phyloP scores from a whole-genome alignment of 2,797 vertebrate species.

The Betta splendens region DNA sequence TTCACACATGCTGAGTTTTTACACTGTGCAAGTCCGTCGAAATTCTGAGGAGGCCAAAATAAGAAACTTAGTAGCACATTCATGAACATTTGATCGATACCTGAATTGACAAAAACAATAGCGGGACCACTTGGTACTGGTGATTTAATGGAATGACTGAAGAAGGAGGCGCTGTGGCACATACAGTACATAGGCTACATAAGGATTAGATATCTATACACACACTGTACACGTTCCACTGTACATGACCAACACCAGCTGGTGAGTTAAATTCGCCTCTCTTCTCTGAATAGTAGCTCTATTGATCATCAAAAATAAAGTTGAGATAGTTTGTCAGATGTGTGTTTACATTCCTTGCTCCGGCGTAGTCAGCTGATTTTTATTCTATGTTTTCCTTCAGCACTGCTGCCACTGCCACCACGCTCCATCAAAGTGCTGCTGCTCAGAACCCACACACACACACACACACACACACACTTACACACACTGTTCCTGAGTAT shows the following conservation, averaged over 20 bases:
- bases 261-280: constrained; percentile 49
- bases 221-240: constrained; percentile 71
- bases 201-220: constrained; percentile 69
- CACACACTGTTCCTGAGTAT: constrained; percentile 87
- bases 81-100: constrained; percentile 58
- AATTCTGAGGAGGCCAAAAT: constrained; percentile 33
- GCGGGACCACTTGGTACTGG: constrained; percentile 50
- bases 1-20: constrained; percentile 48
- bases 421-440: constrained; percentile 76
- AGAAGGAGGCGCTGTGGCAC: constrained; percentile 73
- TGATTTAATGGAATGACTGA: constrained; percentile 76
- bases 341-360: constrained; percentile 73
- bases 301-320: constrained; percentile 74
- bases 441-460: constrained; percentile 60
- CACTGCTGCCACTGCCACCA: constrained; percentile 11
- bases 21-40: constrained; percentile 53
- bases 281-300: constrained; percentile 67
- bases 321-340: constrained; percentile 59
- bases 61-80: constrained; percentile 57
- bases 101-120: constrained; percentile 45
- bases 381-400: constrained; percentile 26
- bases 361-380: constrained; percentile 50
- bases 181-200: constrained; percentile 75
- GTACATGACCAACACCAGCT: constrained; percentile 66
- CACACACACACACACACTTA: constrained; percentile 65